Evolutionary conservation across 2,888 invertebrate genomes (phyloP).

Genomic region (Mechanitis mazaeus): DNA sequence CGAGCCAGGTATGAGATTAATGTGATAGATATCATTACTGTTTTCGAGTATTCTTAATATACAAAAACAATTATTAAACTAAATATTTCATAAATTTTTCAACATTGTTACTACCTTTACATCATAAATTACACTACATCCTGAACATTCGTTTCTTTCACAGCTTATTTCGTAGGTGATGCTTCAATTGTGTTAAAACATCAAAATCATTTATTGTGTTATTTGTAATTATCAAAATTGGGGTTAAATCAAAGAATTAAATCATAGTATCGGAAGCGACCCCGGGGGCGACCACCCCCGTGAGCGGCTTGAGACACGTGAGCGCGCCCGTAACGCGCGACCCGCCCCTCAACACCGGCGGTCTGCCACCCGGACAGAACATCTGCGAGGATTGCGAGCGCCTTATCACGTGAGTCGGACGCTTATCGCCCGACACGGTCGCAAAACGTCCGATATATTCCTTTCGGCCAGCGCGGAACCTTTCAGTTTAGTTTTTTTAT

Average conservation of each 20-base stretch:
- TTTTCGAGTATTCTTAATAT: background rate
- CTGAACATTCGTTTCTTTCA: background rate
- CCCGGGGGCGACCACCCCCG: constrained; percentile 62
- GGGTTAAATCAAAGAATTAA: constrained; percentile 33
- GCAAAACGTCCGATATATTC: constrained; percentile 55
- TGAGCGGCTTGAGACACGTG: constrained; percentile 82
- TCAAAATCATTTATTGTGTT: background rate
- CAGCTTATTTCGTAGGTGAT: constrained; percentile 1
- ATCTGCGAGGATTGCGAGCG: constrained; percentile 98
- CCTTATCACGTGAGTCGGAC: constrained; percentile 96
- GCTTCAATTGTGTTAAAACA: background rate
- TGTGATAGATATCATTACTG: background rate
- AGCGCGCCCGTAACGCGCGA: constrained; percentile 82
- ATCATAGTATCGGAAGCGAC: constrained; percentile 38
- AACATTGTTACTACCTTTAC: no score
- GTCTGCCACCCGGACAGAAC: constrained; percentile 91
- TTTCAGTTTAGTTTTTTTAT: no score
- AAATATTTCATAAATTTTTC: no score
- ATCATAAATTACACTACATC: no score
- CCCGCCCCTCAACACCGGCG: constrained; percentile 79
- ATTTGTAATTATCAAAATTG: constrained; percentile 39
- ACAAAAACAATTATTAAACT: no score
- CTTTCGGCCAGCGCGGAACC: background rate
- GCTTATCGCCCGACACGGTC: constrained; percentile 80
- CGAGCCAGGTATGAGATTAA: constrained; percentile 79